phyloP scores from a whole-genome alignment of 1,140 invertebrate species.

The Leguminivora glycinivorella region DNA sequence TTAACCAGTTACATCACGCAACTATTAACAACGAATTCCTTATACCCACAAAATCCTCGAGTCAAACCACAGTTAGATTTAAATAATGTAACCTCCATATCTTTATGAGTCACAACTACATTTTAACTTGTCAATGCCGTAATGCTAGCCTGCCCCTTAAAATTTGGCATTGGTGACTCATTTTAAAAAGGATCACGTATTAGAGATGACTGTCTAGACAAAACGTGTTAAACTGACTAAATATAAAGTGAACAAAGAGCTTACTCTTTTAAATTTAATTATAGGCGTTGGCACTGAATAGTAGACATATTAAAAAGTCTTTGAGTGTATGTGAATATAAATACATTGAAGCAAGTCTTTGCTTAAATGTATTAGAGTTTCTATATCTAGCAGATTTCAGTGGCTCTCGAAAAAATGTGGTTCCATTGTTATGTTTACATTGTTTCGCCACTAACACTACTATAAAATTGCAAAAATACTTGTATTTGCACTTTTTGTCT shows the following conservation, averaged over 20 bases:
- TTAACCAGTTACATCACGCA: neutral
- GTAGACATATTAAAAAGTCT: neutral
- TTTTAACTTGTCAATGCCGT: conserved; percentile 21
- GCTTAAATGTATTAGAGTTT: too few species aligned
- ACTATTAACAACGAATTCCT: neutral
- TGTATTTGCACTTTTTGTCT: too few species aligned
- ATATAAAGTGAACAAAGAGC: conserved; percentile 19
- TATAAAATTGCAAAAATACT: too few species aligned
- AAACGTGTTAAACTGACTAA: neutral
- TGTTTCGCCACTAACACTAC: too few species aligned
- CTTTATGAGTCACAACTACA: conserved; percentile 24
- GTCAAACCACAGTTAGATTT: neutral
- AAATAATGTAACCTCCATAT: neutral
- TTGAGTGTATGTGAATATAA: neutral
- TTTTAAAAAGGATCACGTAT: conserved; percentile 6
- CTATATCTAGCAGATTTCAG: too few species aligned
- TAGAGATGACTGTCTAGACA: neutral
- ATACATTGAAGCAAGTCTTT: too few species aligned
- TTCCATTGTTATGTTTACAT: too few species aligned
- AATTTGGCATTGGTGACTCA: conserved; percentile 15
- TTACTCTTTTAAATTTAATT: neutral
- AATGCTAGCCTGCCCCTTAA: neutral
- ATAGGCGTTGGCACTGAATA: neutral
- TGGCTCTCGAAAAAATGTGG: too few species aligned
- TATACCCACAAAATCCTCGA: neutral